A percentile compares a stretch with the other conserved stretches of the same genome.
phyloP scores from a whole-genome alignment of 2,113 vertebrate species.

The Pteruthius melanotis region DNA sequence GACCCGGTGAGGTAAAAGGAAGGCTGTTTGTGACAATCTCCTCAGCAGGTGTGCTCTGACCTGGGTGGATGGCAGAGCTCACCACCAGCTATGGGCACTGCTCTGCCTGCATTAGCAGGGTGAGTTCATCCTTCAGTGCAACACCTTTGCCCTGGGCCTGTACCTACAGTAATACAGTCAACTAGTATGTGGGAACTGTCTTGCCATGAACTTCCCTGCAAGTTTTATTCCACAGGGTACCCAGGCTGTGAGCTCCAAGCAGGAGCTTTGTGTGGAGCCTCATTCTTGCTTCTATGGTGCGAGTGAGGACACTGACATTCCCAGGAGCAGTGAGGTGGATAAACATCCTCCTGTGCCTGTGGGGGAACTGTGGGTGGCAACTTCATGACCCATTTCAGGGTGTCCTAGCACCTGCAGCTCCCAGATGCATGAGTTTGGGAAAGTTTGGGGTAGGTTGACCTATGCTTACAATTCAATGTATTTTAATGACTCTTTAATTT shows the following conservation, averaged over 20 bases:
- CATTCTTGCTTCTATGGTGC: accelerated
- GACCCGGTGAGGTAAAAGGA: neutral
- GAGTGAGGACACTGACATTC: accelerated
- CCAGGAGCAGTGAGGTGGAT: neutral
- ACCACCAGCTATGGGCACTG: accelerated
- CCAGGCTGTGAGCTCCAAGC: neutral
- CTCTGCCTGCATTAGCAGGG: neutral
- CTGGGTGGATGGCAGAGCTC: neutral
- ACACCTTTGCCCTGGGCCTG: neutral
- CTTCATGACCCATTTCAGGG: neutral
- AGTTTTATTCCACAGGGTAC: neutral
- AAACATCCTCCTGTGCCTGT: accelerated
- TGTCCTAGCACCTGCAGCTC: neutral
- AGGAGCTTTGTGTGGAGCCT: neutral
- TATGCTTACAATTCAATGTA: neutral
- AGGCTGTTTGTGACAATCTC: neutral
- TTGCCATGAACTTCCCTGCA: neutral
- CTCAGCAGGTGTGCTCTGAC: neutral
- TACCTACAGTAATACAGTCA: accelerated
- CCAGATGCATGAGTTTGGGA: neutral
- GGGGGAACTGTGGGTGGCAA: neutral
- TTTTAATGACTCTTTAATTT: neutral
- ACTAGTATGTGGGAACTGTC: neutral
- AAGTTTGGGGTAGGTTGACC: neutral
- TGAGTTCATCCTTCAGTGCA: neutral